Percentiles rank a stretch among this genome's conserved stretches.
phyloP scores from a whole-genome alignment of 2,888 invertebrate species.

The Portevinia maculata region DNA sequence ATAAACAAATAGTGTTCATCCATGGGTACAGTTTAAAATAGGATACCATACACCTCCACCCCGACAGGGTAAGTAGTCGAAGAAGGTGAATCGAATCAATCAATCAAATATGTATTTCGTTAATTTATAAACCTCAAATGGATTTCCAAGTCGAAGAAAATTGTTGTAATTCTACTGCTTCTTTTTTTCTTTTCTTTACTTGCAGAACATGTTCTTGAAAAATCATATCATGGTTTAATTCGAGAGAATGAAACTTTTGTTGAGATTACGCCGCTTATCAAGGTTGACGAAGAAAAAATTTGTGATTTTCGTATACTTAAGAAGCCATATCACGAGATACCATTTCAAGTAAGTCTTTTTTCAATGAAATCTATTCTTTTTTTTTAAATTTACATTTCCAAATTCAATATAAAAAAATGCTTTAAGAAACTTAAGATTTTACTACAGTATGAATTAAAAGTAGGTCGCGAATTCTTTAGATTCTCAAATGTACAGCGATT shows the following conservation, averaged over 20 bases:
- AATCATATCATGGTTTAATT: slow-evolving; percentile 95
- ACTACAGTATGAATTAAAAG: too few species aligned
- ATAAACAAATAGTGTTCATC: too few species aligned
- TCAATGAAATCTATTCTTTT: too few species aligned
- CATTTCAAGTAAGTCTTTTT: slow-evolving; percentile 88
- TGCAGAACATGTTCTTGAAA: slow-evolving; percentile 86
- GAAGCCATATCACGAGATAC: slow-evolving; percentile 96
- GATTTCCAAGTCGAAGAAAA: too few species aligned
- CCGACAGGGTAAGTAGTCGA: too few species aligned
- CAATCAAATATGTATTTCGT: too few species aligned
- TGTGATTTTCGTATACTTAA: slow-evolving; percentile 95
- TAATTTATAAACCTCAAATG: too few species aligned
- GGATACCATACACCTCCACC: too few species aligned
- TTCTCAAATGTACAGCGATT: too few species aligned
- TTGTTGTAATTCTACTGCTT: background rate
- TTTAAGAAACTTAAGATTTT: slow-evolving; percentile 84
- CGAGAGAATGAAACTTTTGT: slow-evolving; percentile 96
- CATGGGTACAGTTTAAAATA: too few species aligned
- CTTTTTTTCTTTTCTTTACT: background rate
- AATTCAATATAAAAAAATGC: background rate
- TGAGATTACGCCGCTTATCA: slow-evolving; percentile 95
- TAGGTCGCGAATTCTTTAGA: too few species aligned
- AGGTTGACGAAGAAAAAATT: slow-evolving; percentile 91
- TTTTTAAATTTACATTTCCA: background rate
- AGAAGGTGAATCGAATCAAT: too few species aligned